Conservation (phyloP, 2,888 invertebrate species). For the Trichopria drosophilae region DNA sequence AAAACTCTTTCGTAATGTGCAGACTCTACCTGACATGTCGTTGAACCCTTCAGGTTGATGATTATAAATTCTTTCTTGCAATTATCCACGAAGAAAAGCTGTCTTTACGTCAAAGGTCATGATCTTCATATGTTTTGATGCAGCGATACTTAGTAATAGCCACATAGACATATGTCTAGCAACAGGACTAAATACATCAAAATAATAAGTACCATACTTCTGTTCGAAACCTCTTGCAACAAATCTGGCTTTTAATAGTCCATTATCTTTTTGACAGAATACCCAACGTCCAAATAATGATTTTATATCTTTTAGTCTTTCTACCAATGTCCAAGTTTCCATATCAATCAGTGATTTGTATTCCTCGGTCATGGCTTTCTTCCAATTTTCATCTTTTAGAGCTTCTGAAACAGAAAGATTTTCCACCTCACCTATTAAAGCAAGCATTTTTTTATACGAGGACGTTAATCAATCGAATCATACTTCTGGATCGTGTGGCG, state of each 20-base stretch:
- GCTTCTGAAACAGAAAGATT: too few species aligned
- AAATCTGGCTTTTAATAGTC: conserved; percentile 40
- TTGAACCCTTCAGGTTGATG: conserved; percentile 38
- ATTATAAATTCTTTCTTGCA: conserved; percentile 36
- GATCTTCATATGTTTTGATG: conserved; percentile 29
- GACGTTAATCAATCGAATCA: too few species aligned
- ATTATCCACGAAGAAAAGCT: conserved; percentile 35
- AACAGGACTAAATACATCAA: conserved; percentile 42
- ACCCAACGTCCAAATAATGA: too few species aligned
- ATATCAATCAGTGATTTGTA: too few species aligned
- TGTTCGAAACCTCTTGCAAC: conserved; percentile 43
- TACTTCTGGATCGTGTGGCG: too few species aligned
- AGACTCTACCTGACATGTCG: conserved; percentile 31
- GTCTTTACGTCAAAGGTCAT: conserved; percentile 35
- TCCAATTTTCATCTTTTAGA: too few species aligned
- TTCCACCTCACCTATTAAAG: too few species aligned
- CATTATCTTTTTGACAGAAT: too few species aligned
- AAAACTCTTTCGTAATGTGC: conserved; percentile 38
- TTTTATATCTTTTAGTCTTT: too few species aligned
- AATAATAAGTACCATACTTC: conserved; percentile 39
- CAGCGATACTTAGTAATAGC: conserved; percentile 37
- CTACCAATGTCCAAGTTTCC: too few species aligned
- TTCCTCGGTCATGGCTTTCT: too few species aligned
- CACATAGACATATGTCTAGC: conserved; percentile 37
- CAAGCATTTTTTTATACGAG: too few species aligned